phyloP scores from a whole-genome alignment of 2,797 vertebrate genomes.

The Chelmon rostratus region DNA sequence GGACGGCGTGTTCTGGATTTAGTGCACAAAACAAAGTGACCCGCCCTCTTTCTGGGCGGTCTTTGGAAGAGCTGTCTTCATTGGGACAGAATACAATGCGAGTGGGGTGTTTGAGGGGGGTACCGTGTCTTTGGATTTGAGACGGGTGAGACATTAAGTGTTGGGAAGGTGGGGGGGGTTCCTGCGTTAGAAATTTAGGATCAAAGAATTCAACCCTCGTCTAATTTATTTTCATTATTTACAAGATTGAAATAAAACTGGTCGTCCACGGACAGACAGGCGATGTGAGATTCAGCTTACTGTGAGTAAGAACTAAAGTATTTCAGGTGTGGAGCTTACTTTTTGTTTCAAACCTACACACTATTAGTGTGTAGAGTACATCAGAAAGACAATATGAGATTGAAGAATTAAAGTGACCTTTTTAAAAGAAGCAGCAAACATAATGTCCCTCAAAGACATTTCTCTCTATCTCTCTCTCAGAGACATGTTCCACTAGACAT shows the following conservation, averaged over 20 bases:
- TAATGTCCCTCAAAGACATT: conserved; percentile 83
- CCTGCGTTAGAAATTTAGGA: conserved; percentile 64
- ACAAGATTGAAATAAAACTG: conserved; percentile 77
- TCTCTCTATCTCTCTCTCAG: conserved; percentile 62
- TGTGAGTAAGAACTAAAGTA: conserved; percentile 48
- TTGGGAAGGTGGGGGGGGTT: background rate
- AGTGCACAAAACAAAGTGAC: conserved; percentile 84
- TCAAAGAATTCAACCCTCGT: conserved; percentile 78
- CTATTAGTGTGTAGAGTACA: conserved; percentile 65
- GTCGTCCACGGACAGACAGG: conserved; percentile 64
- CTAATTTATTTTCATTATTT: conserved; percentile 81
- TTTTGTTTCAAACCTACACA: conserved; percentile 60
- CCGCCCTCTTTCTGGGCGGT: conserved; percentile 73
- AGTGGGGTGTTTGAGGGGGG: conserved; percentile 23
- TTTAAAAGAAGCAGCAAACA: conserved; percentile 88
- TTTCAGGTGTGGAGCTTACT: conserved; percentile 63
- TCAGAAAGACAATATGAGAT: conserved; percentile 78
- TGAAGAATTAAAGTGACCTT: conserved; percentile 89
- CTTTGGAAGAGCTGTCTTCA: conserved; percentile 89
- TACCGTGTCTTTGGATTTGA: conserved; percentile 73
- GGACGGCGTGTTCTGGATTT: conserved; percentile 84
- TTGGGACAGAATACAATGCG: conserved; percentile 61
- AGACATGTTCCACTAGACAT: conserved; percentile 76
- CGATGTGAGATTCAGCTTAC: conserved; percentile 59
- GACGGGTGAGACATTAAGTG: conserved; percentile 25